These are phyloP conservation scores for Suillia variegata DNA, from an alignment of 2,888 invertebrate species.

Conservation along the genomic window DNA sequence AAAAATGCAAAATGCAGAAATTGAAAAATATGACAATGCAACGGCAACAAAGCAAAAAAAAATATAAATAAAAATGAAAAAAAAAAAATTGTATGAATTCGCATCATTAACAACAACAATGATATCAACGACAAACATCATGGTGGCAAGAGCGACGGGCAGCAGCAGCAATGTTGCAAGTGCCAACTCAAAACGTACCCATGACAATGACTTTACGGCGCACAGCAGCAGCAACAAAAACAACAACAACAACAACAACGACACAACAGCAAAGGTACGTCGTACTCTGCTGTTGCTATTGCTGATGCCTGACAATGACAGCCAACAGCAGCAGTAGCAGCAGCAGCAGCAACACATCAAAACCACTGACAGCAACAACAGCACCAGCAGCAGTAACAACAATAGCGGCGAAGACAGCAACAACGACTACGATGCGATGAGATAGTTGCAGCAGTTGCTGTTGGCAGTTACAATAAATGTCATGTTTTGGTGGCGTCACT, in stretches of 20 bases:
- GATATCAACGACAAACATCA: slow-evolving; percentile 16
- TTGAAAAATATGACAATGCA: neutral
- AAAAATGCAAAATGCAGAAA: neutral
- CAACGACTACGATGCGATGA: slow-evolving; percentile 28
- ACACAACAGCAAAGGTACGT: neutral
- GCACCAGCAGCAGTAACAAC: slow-evolving; percentile 14
- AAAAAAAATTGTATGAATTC: slow-evolving; percentile 2
- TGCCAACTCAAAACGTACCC: neutral
- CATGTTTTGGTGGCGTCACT: no score
- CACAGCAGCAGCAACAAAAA: no score
- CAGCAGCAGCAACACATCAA: neutral
- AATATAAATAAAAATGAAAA: neutral
- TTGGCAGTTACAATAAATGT: slow-evolving; percentile 56
- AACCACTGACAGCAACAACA: slow-evolving; percentile 27
- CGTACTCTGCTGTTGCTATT: no score
- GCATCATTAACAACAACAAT: slow-evolving; percentile 10
- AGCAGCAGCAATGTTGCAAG: neutral
- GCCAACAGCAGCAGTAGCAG: neutral
- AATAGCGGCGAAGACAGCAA: slow-evolving; percentile 24
- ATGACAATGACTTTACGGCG: slow-evolving; percentile 2
- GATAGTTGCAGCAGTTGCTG: no score
- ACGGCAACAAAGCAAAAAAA: no score
- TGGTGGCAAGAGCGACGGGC: neutral
- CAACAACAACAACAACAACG: neutral
- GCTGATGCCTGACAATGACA: neutral